These are phyloP conservation scores for Frieseomelitta varia DNA, from an alignment of 1,140 invertebrate species.

Conservation along the genomic window DNA sequence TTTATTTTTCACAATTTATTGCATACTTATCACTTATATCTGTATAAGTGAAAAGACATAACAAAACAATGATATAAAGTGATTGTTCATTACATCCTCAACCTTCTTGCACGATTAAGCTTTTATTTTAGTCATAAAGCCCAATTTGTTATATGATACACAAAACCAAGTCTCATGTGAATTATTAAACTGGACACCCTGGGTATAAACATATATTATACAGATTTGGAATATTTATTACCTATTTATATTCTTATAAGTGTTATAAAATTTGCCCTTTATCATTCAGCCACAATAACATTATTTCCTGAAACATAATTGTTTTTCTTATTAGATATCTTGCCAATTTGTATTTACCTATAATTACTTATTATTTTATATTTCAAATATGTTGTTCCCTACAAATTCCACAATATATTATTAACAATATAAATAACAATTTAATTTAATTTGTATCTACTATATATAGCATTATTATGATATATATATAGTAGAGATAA, in stretches of 20 bases:
- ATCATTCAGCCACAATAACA: constrained; percentile 77
- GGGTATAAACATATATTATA: constrained; percentile 69
- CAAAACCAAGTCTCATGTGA: constrained; percentile 53
- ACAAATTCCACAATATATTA: constrained; percentile 55
- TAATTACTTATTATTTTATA: constrained; percentile 39
- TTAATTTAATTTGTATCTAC: not conserved
- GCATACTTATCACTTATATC: constrained; percentile 40
- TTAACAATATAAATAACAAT: not conserved
- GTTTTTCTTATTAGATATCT: constrained; percentile 64
- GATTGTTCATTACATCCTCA: constrained; percentile 27
- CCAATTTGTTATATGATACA: constrained; percentile 69
- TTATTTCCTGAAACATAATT: constrained; percentile 81
- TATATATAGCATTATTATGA: not conserved
- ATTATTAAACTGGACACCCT: constrained; percentile 69
- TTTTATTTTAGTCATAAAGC: constrained; percentile 58
- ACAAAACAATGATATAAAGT: constrained; percentile 20
- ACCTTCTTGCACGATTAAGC: constrained; percentile 34
- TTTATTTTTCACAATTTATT: constrained; percentile 52
- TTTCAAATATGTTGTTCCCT: constrained; percentile 49
- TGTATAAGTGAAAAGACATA: constrained; percentile 8
- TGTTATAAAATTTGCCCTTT: constrained; percentile 77
- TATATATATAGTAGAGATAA: not conserved
- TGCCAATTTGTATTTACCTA: constrained; percentile 48
- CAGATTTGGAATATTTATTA: constrained; percentile 73
- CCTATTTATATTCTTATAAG: constrained; percentile 76